A percentile compares a stretch with the other conserved stretches of the same genome.
Conservation (phyloP, 2,113 vertebrate species). For the Nerophis lumbriciformis region DNA sequence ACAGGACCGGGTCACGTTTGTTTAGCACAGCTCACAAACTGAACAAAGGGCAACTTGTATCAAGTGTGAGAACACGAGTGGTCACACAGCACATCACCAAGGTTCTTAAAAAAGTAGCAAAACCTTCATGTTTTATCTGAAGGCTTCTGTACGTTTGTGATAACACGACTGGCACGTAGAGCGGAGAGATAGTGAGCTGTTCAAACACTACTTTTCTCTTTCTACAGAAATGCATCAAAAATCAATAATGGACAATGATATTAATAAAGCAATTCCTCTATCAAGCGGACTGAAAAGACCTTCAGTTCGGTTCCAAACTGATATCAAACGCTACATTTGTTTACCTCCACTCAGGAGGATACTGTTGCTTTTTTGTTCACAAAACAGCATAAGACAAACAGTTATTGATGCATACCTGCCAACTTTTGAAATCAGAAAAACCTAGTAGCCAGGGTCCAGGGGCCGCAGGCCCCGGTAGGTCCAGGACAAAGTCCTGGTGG, state of each 20-base stretch:
- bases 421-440: too few relatives aligned
- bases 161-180: not conserved
- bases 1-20: slow-evolving; percentile 21
- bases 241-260: not conserved
- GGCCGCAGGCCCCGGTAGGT: too few relatives aligned
- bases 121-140: not conserved
- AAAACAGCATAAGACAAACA: too few relatives aligned
- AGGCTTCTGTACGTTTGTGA: not conserved
- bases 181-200: not conserved
- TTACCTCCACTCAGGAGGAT: too few relatives aligned
- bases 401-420: too few relatives aligned
- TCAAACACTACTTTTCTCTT: not conserved
- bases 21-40: not conserved
- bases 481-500: too few relatives aligned
- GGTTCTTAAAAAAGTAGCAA: not conserved
- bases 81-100: not conserved
- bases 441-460: too few relatives aligned
- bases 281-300: too few relatives aligned
- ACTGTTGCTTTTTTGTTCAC: too few relatives aligned
- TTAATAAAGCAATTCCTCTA: not conserved
- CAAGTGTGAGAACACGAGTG: slow-evolving; percentile 26
- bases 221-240: not conserved
- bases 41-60: slow-evolving; percentile 35
- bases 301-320: too few relatives aligned
- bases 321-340: too few relatives aligned